These are phyloP conservation scores for Zaprionus kolodkinae DNA, from an alignment of 1,140 invertebrate species.

Conservation along the genomic window DNA sequence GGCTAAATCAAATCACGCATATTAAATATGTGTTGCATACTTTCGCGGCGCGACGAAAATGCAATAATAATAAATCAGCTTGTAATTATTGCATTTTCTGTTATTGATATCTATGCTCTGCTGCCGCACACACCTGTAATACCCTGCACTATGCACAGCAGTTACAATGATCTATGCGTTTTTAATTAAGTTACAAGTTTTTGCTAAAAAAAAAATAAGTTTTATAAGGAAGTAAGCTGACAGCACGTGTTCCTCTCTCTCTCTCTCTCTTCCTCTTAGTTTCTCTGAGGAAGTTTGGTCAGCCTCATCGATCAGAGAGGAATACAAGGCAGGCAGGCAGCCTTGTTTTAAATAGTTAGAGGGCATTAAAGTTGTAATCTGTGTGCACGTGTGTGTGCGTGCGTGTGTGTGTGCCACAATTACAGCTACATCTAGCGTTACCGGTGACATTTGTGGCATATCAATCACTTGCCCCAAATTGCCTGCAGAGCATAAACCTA, in stretches of 20 bases:
- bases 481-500: conserved; percentile 58
- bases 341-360: conserved; percentile 25
- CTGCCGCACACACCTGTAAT: too few species aligned
- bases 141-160: background rate
- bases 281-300: background rate
- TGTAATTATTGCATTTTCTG: too few species aligned
- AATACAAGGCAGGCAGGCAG: background rate
- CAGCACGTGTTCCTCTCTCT: background rate
- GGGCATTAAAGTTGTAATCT: conserved; percentile 64
- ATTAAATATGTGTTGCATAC: too few species aligned
- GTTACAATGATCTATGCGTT: background rate
- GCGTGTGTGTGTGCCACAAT: conserved; percentile 10
- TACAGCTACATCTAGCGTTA: conserved; percentile 19
- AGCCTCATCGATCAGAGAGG: background rate
- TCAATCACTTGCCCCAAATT: conserved; percentile 63
- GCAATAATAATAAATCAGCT: too few species aligned
- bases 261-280: background rate
- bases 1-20: too few species aligned
- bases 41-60: too few species aligned
- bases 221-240: background rate
- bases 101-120: too few species aligned
- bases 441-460: conserved; percentile 69
- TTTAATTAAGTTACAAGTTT: background rate
- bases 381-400: background rate
- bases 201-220: background rate